These are phyloP conservation scores for Microctenopoma steveboyesi DNA, from an alignment of 2,797 vertebrate species.

Conservation along the genomic window DNA sequence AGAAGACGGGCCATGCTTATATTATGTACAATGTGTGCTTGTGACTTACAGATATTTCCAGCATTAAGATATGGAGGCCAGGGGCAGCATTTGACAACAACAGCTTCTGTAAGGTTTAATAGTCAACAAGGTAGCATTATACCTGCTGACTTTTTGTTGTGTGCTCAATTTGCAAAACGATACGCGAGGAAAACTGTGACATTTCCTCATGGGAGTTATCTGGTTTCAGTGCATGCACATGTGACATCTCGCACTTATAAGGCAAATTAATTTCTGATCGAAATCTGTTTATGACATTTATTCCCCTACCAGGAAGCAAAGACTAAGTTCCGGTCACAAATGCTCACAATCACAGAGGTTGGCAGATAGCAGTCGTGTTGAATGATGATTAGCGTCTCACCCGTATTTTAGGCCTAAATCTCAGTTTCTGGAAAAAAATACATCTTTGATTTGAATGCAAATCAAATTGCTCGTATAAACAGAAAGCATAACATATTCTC, in stretches of 20 bases:
- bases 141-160: constrained; percentile 44
- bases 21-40: constrained; percentile 6
- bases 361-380: constrained; percentile 31
- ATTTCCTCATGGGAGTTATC: constrained; percentile 72
- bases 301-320: constrained; percentile 56
- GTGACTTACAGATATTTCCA: constrained; percentile 21
- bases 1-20: constrained; percentile 5
- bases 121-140: constrained; percentile 29
- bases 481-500: constrained; percentile 21
- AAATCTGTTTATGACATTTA: constrained; percentile 75
- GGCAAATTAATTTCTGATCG: constrained; percentile 77
- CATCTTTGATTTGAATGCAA: constrained; percentile 24
- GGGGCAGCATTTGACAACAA: constrained; percentile 8
- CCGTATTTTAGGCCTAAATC: constrained; percentile 12
- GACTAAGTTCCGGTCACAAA: constrained; percentile 50
- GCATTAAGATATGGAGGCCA: constrained; percentile 6
- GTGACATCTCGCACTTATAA: constrained; percentile 63
- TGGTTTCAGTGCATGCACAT: constrained; percentile 51
- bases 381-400: constrained; percentile 42
- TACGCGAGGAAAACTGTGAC: constrained; percentile 60
- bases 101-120: constrained; percentile 30
- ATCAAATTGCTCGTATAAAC: constrained; percentile 26
- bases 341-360: constrained; percentile 28
- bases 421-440: constrained; percentile 3
- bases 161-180: constrained; percentile 54